These are phyloP conservation scores for Pollenia angustigena DNA, from an alignment of 2,888 invertebrate genomes.

Conservation along the genomic window DNA sequence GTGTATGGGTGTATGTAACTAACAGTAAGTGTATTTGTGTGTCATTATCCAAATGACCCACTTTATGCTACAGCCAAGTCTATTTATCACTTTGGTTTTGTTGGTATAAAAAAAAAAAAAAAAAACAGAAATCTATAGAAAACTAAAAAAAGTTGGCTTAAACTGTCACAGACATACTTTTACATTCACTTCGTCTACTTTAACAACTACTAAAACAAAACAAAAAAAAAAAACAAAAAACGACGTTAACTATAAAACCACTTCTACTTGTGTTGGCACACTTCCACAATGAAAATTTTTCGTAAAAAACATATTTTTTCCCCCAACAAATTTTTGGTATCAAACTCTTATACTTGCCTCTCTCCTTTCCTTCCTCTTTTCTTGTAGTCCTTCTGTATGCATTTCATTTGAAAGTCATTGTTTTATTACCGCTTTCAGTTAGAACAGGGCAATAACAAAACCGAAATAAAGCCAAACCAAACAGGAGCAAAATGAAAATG, in stretches of 20 bases:
- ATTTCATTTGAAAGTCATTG: slow-evolving; percentile 40
- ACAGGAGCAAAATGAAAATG: slow-evolving; percentile 38
- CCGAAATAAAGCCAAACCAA: slow-evolving; percentile 26
- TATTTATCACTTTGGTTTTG: slow-evolving; percentile 76
- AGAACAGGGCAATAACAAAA: slow-evolving; percentile 34
- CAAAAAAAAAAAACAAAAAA: slow-evolving; percentile 12
- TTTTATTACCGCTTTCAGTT: slow-evolving; percentile 48
- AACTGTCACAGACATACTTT: slow-evolving; percentile 70
- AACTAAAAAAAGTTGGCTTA: slow-evolving; percentile 58
- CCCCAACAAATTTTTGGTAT: slow-evolving; percentile 37
- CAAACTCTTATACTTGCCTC: slow-evolving; percentile 1
- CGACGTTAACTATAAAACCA: slow-evolving; percentile 29
- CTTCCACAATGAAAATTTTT: slow-evolving; percentile 2
- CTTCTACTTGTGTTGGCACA: slow-evolving; percentile 55
- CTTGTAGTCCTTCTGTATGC: not conserved
- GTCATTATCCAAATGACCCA: slow-evolving; percentile 76
- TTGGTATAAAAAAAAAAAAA: slow-evolving; percentile 43
- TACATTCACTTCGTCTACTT: slow-evolving; percentile 55
- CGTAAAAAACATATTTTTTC: not conserved
- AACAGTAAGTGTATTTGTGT: slow-evolving; percentile 54
- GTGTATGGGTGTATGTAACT: slow-evolving; percentile 14
- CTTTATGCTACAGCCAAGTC: slow-evolving; percentile 77
- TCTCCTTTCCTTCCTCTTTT: not conserved
- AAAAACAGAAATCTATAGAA: not conserved
- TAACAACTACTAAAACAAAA: not conserved